These are phyloP conservation scores for Elephantulus edwardii DNA, from an alignment of 2,113 vertebrate species.

Conservation along the genomic window DNA sequence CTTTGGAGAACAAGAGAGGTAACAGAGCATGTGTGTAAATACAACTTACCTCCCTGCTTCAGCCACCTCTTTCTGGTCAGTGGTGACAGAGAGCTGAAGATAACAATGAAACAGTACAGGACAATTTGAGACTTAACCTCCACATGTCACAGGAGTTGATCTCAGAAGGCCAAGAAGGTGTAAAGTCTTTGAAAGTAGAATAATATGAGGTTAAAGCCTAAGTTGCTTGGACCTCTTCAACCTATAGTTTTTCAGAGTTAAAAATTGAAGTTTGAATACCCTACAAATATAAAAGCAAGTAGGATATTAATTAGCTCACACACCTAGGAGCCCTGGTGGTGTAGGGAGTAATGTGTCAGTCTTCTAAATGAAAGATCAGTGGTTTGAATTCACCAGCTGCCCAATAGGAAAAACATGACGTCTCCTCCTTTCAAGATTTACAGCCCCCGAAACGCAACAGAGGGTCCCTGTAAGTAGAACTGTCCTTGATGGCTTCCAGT, in stretches of 20 bases:
- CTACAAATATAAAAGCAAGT: slow-evolving; percentile 8
- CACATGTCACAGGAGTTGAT: neutral
- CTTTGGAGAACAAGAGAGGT: neutral
- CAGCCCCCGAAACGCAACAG: too few species aligned
- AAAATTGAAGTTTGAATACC: neutral
- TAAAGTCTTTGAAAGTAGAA: slow-evolving; percentile 24
- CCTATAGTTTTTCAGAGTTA: neutral
- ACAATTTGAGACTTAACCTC: neutral
- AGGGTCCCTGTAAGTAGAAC: too few species aligned
- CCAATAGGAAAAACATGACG: too few species aligned
- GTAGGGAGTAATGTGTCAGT: too few species aligned
- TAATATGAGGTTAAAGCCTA: neutral
- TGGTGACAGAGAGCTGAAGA: neutral
- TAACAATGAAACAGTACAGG: neutral
- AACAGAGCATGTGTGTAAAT: neutral
- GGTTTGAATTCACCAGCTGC: too few species aligned
- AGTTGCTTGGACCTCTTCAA: slow-evolving; percentile 3
- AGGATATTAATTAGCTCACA: too few species aligned
- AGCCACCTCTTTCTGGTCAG: too few species aligned
- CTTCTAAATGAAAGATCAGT: too few species aligned
- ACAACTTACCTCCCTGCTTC: neutral
- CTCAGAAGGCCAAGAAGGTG: neutral
- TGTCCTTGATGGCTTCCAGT: too few species aligned
- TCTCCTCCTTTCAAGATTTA: too few species aligned
- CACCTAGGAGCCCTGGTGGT: too few species aligned